Evolutionary conservation across 2,797 vertebrate genomes (phyloP).

Genomic region (Bradypus variegatus): DNA sequence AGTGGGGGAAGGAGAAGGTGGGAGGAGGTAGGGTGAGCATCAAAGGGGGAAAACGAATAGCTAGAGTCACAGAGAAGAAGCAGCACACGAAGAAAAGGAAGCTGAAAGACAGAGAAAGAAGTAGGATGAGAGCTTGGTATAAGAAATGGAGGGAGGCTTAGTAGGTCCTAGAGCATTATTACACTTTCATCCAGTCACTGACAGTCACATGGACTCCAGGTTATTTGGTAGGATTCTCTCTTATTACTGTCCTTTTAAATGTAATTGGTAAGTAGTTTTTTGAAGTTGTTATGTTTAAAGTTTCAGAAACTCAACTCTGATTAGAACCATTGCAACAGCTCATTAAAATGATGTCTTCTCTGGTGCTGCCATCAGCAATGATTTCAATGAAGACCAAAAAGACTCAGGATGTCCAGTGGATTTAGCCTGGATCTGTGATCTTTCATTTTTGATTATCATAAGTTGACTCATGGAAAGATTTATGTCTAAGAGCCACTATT

Average conservation of each 20-base stretch:
- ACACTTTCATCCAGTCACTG: neutral
- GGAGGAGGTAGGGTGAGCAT: neutral
- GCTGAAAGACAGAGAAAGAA: neutral
- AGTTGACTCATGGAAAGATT: neutral
- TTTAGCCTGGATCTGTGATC: neutral
- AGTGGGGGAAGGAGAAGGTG: neutral
- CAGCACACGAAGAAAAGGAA: neutral
- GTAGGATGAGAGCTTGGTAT: neutral
- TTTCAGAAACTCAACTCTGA: neutral
- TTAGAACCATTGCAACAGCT: neutral
- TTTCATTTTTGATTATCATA: neutral
- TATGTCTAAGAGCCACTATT: neutral
- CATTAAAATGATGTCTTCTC: neutral
- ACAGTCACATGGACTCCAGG: neutral
- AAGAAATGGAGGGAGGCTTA: neutral
- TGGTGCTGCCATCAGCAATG: neutral
- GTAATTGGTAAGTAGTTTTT: neutral
- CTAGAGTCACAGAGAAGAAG: neutral
- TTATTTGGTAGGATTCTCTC: neutral
- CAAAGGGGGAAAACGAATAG: neutral
- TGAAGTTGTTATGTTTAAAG: neutral
- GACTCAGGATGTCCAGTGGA: rapidly evolving
- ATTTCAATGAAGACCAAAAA: neutral
- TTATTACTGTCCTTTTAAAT: neutral
- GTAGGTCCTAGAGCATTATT: neutral